Base-by-base conservation (phyloP, 2,797 vertebrate species). In the Synaphobranchus kaupii region DNA sequence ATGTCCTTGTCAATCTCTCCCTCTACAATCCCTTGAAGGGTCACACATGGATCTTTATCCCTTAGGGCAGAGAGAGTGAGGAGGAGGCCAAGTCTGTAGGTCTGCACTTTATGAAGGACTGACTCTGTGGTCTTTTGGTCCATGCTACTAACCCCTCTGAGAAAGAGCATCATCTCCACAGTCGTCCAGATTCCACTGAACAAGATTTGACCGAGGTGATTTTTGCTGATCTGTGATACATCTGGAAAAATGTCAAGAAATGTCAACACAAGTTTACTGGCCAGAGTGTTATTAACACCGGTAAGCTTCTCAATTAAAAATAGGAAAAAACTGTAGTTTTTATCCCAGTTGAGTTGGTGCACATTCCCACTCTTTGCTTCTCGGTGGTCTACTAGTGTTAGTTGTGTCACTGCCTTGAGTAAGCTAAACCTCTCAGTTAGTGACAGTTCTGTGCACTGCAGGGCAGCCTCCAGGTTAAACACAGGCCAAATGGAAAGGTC, bases 171-270 rank as follows among this genome's bases (percentile, higher is more conserved):
- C 17, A 89, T 89, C 86, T 92, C 88, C 28, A 68, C 39, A 13
- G 89, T 86, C 10, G 87, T 89, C 92, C 92, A 92, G 8, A 92
- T 87, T 12, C 52, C 87, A 86, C 88, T 92, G 58, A 90, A 92
- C 31, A 92, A 13, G 10, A 92, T 87, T 58, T 90, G 90, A 80
- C 84, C 52, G 10, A 92, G 50, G 80, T 90, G 58, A 0, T 63
- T 56, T 39, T 73, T 89, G 82, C 89, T 81, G 58, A 60, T 12
- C 3, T 34, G 4, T 25, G 89, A 89, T 17, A 92, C 71, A 31
- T 88, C 83, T 84, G 89, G 47, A 34, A 88, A n/a, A 0, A 48
- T n/a, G 8, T 85, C 82, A 60, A 91, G 87, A 3, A 92, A 28
- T 4, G 84, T 90, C 39, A 88, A 56, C 20, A 90, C 60, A 39